These are phyloP conservation scores for Spongilla lacustris DNA, from an alignment of 37 sponge, comb jelly and placozoan genomes.

Conservation along the genomic window DNA sequence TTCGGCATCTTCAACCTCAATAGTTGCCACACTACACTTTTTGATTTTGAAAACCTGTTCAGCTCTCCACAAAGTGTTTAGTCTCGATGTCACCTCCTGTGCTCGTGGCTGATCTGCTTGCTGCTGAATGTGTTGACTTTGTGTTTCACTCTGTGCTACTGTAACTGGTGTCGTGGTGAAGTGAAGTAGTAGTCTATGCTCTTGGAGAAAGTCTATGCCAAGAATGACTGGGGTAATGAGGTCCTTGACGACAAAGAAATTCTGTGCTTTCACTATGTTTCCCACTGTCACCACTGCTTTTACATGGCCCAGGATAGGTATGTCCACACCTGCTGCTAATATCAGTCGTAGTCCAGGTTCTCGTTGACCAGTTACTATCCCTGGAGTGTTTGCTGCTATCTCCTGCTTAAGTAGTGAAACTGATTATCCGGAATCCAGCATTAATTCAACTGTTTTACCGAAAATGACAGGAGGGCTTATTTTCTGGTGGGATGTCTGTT, in stretches of 20 bases:
- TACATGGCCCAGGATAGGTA: neutral
- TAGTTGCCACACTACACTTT: no score
- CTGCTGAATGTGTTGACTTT: no score
- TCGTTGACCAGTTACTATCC: no score
- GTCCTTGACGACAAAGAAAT: constrained; percentile 58
- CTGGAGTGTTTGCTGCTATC: neutral
- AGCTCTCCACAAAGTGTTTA: no score
- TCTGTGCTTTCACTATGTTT: constrained; percentile 14
- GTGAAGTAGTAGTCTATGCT: constrained; percentile 6
- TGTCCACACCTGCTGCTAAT: constrained; percentile 9
- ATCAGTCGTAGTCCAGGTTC: constrained; percentile 1
- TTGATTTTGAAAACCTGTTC: no score
- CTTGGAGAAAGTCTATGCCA: constrained; percentile 51
- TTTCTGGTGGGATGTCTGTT: constrained; percentile 18
- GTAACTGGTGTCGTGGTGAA: no score
- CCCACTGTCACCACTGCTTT: constrained; percentile 4
- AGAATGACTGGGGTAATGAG: constrained; percentile 57
- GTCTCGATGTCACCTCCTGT: no score
- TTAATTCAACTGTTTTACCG: constrained; percentile 22
- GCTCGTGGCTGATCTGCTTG: no score
- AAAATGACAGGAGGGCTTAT: constrained; percentile 15
- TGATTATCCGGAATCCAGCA: constrained; percentile 54
- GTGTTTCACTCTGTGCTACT: no score
- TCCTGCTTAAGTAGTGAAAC: constrained; percentile 36
- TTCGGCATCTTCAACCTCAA: no score